Evolutionary conservation across 2,113 vertebrate genomes (phyloP).

Genomic region (Bos taurus): ARS-UCD2.0 NC_037337.1:2122501-2123000

Average conservation of each 20-base stretch:
- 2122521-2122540: conserved; percentile 96
- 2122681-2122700: conserved; percentile 30
- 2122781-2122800: background rate
- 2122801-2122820: background rate
- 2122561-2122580: conserved; percentile 75
- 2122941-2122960: background rate
- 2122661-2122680: conserved; percentile 87
- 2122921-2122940: background rate
- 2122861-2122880: background rate
- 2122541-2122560: conserved; percentile 95
- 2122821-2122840: background rate
- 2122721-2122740: background rate
- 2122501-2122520: conserved; percentile 95
- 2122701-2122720: background rate
- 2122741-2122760: background rate
- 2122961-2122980: background rate
- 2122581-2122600: conserved; percentile 76
- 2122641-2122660: conserved; percentile 80
- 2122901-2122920: background rate
- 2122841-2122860: background rate
- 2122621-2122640: conserved; percentile 62
- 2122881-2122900: background rate
- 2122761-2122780: background rate
- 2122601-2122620: conserved; percentile 24
- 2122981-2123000: background rate